A percentile compares a stretch with the other conserved stretches of the same genome.
Conservation (phyloP, 2,888 invertebrate genomes). For the Ornithoptera alexandrae region DNA sequence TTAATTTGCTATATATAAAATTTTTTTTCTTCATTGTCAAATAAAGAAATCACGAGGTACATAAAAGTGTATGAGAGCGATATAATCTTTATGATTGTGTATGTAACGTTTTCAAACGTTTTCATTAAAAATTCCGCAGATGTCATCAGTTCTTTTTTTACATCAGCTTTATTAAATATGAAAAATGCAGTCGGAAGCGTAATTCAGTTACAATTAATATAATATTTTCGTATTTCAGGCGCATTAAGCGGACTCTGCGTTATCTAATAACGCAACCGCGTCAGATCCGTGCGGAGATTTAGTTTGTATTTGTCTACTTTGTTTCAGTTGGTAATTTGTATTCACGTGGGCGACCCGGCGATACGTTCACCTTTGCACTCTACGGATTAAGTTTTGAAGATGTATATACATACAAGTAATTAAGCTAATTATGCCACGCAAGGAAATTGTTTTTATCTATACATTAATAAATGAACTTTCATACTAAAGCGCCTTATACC, state of each 20-base stretch:
- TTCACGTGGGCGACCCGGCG: conserved; percentile 35
- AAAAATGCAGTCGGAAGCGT: background rate
- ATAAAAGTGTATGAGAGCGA: no score
- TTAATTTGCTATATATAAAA: no score
- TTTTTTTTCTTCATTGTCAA: no score
- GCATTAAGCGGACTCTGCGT: conserved; percentile 34
- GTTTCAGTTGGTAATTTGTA: conserved; percentile 39
- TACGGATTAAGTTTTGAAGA: conserved; percentile 22
- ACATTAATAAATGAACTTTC: background rate
- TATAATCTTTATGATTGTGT: no score
- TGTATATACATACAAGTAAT: conserved; percentile 27
- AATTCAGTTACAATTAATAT: conserved; percentile 39
- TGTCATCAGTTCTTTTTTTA: background rate
- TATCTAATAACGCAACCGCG: conserved; percentile 39
- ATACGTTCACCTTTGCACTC: conserved; percentile 35
- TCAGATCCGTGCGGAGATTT: conserved; percentile 38
- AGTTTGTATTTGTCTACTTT: conserved; percentile 41
- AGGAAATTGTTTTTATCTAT: conserved; percentile 8
- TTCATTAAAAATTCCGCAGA: no score
- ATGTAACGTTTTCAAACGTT: no score
- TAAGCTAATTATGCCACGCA: conserved; percentile 19
- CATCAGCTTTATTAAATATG: background rate
- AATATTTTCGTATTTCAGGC: conserved; percentile 23
- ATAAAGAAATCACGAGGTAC: no score
- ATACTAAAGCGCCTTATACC: background rate